Evolutionary conservation across 1,140 invertebrate genomes (phyloP).

Genomic region (Drosophila insularis): DNA sequence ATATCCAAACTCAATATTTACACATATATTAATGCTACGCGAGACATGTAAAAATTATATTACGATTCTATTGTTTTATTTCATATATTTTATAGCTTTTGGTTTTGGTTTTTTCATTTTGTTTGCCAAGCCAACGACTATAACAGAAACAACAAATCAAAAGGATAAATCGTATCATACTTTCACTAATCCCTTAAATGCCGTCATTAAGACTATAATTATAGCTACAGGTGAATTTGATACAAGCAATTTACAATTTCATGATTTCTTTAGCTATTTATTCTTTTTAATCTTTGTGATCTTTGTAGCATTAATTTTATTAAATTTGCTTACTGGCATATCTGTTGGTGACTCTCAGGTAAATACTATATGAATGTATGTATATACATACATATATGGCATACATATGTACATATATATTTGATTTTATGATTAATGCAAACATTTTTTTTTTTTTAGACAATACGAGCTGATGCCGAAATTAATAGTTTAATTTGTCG

Average conservation of each 20-base stretch:
- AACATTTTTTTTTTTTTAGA: not conserved
- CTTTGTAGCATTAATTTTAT: not conserved
- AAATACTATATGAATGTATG: not conserved
- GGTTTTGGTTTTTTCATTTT: conserved; percentile 89
- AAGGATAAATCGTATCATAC: not conserved
- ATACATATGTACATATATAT: too few species aligned
- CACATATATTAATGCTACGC: conserved; percentile 89
- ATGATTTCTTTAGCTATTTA: not conserved
- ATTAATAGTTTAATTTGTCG: conserved; percentile 2
- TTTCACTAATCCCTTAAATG: not conserved
- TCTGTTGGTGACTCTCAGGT: conserved; percentile 3
- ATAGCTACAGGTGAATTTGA: not conserved
- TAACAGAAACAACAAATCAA: too few species aligned
- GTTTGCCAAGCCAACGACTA: not conserved
- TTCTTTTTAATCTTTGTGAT: conserved; percentile 2
- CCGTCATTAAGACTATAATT: not conserved
- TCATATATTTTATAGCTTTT: conserved; percentile 89
- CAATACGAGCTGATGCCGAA: not conserved
- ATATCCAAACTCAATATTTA: conserved; percentile 84
- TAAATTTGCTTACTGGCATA: conserved; percentile 1
- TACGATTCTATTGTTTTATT: conserved; percentile 89
- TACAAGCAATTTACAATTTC: not conserved
- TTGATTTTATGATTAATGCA: too few species aligned
- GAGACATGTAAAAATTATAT: conserved; percentile 89
- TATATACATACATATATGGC: too few species aligned